Conservation (phyloP, 1,140 invertebrate genomes). For the Ips typographus region DNA sequence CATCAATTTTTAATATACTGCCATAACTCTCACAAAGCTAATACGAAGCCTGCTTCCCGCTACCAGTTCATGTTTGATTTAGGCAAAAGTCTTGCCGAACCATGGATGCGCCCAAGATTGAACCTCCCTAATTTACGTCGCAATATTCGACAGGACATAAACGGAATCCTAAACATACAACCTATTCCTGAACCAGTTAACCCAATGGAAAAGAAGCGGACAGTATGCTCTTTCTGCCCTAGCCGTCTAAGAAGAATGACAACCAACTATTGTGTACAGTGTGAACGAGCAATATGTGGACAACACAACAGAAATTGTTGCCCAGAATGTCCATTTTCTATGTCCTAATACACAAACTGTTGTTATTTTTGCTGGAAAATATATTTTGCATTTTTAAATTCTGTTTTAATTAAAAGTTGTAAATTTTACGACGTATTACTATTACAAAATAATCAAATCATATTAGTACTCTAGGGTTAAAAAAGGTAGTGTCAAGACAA, state of each 20-base stretch:
- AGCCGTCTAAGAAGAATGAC: constrained; percentile 16
- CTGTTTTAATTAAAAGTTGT: too few relatives aligned
- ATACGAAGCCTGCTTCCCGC: constrained; percentile 9
- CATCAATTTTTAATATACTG: constrained; percentile 41
- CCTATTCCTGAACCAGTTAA: constrained; percentile 4
- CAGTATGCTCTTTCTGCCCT: constrained; percentile 18
- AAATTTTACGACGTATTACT: too few relatives aligned
- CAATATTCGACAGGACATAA: constrained; percentile 15
- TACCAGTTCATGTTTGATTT: constrained; percentile 21
- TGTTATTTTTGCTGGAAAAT: too few relatives aligned
- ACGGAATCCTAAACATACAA: constrained; percentile 11
- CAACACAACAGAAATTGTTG: constrained; percentile 18
- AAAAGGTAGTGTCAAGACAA: too few relatives aligned
- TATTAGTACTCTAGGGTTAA: too few relatives aligned
- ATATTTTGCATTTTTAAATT: too few relatives aligned
- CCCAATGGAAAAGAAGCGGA: constrained; percentile 13
- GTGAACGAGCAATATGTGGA: constrained; percentile 19
- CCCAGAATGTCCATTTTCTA: constrained; percentile 7
- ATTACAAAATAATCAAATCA: too few relatives aligned
- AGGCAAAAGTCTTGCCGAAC: constrained; percentile 17
- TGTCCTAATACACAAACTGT: too few relatives aligned
- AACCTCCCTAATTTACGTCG: constrained; percentile 14
- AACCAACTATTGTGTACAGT: constrained; percentile 18
- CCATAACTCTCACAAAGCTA: constrained; percentile 17
- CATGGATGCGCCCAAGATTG: constrained; percentile 22